Conservation (phyloP, 2,888 invertebrate species). For the Hipparchia semele region DNA sequence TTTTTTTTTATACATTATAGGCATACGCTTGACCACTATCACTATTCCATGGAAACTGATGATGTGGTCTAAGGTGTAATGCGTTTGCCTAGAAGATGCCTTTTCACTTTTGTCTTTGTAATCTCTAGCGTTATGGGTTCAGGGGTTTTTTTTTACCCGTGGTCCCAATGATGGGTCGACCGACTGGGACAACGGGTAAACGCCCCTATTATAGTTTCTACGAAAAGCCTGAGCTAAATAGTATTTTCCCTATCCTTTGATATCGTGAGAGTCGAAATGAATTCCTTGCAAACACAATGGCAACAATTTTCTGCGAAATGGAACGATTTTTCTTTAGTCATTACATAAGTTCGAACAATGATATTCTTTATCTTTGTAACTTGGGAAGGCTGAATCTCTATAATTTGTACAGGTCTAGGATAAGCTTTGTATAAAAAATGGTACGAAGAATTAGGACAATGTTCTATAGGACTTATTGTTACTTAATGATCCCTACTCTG, state of each 20-base stretch:
- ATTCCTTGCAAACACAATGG: constrained; percentile 24
- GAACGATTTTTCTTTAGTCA: constrained; percentile 24
- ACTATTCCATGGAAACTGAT: too few relatives aligned
- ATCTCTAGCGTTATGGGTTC: too few relatives aligned
- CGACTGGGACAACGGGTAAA: too few relatives aligned
- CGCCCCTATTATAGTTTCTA: not conserved
- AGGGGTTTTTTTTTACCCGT: too few relatives aligned
- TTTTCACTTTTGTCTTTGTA: too few relatives aligned
- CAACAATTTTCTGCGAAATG: constrained; percentile 22
- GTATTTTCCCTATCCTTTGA: not conserved
- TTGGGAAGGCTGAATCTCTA: not conserved
- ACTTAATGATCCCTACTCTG: not conserved
- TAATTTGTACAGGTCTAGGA: constrained; percentile 8
- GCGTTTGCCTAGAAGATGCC: too few relatives aligned
- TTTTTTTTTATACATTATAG: too few relatives aligned
- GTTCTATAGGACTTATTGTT: not conserved
- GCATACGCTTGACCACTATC: too few relatives aligned
- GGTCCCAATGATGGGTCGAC: too few relatives aligned
- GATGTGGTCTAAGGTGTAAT: too few relatives aligned
- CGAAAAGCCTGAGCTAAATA: not conserved
- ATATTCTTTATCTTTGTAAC: constrained; percentile 25
- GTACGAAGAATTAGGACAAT: not conserved
- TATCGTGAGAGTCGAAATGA: not conserved
- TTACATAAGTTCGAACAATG: constrained; percentile 29
- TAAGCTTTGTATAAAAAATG: constrained; percentile 10